Conservation (phyloP, 1,140 invertebrate genomes). For the Brachionus calyciflorus region DNA sequence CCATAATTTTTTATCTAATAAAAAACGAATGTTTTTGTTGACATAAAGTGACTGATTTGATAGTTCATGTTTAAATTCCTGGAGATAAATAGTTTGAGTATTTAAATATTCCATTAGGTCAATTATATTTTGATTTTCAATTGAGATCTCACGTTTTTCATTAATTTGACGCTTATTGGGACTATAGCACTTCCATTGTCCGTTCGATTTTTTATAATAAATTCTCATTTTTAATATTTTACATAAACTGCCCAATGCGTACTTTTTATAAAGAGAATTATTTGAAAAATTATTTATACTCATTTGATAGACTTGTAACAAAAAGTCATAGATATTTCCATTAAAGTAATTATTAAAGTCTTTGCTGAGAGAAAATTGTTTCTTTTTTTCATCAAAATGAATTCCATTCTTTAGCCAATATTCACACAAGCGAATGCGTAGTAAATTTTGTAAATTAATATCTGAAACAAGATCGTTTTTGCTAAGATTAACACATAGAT, state of each 20-base stretch:
- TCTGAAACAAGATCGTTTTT: slow-evolving; percentile 27
- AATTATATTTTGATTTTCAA: slow-evolving; percentile 17
- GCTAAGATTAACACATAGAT: background rate
- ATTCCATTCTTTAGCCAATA: slow-evolving; percentile 14
- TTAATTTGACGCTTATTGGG: background rate
- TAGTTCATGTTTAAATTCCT: slow-evolving; percentile 18
- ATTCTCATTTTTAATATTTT: slow-evolving; percentile 41
- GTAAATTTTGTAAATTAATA: background rate
- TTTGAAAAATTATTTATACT: slow-evolving; percentile 44
- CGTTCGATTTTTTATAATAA: slow-evolving; percentile 32
- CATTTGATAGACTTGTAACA: slow-evolving; percentile 44
- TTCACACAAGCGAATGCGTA: slow-evolving; percentile 23
- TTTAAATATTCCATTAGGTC: slow-evolving; percentile 15
- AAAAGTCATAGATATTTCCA: slow-evolving; percentile 41
- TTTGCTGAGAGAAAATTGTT: background rate
- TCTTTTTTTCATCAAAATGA: slow-evolving; percentile 14
- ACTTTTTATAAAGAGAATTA: slow-evolving; percentile 42
- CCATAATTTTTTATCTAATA: slow-evolving; percentile 28
- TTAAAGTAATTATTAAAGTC: slow-evolving; percentile 30
- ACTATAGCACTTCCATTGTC: slow-evolving; percentile 33
- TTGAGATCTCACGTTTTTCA: background rate
- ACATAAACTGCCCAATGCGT: background rate
- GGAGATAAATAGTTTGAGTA: slow-evolving; percentile 12
- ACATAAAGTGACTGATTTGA: background rate
- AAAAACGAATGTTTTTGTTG: slow-evolving; percentile 27